These are phyloP conservation scores for Butastur rufipennis DNA, from an alignment of 2,113 vertebrate species.

Conservation along the genomic window DNA sequence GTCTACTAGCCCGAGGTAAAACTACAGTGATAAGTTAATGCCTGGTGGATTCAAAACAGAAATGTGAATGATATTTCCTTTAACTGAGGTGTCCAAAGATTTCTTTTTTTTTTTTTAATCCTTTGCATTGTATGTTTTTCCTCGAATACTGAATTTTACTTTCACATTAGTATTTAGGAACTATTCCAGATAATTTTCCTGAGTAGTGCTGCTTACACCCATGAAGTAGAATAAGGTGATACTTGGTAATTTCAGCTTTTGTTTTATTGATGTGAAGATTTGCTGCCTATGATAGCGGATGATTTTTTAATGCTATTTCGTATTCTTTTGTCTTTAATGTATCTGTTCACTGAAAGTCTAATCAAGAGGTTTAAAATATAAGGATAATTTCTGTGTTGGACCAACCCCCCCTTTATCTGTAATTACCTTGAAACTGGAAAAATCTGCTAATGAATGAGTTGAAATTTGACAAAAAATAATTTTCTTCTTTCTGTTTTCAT, in stretches of 20 bases:
- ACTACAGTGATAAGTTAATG: neutral
- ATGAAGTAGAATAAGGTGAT: neutral
- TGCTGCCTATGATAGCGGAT: neutral
- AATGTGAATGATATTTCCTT: neutral
- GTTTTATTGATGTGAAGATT: neutral
- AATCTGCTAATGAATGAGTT: neutral
- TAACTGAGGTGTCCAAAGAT: neutral
- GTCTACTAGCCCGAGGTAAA: neutral
- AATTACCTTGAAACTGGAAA: neutral
- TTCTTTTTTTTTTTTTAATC: neutral
- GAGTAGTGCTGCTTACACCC: neutral
- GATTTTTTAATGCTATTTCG: neutral
- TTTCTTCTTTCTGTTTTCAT: neutral
- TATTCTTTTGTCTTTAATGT: neutral
- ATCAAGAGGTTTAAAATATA: neutral
- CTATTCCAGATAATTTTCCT: neutral
- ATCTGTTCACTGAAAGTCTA: neutral
- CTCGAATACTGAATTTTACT: neutral
- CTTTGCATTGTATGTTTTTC: neutral
- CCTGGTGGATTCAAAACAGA: neutral
- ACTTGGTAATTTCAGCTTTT: neutral
- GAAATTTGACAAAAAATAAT: neutral
- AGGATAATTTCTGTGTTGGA: neutral
- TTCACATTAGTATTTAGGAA: neutral
- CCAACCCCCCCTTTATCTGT: neutral